These are phyloP conservation scores for Periplaneta americana DNA, from an alignment of 1,140 invertebrate species.

Conservation along the genomic window DNA sequence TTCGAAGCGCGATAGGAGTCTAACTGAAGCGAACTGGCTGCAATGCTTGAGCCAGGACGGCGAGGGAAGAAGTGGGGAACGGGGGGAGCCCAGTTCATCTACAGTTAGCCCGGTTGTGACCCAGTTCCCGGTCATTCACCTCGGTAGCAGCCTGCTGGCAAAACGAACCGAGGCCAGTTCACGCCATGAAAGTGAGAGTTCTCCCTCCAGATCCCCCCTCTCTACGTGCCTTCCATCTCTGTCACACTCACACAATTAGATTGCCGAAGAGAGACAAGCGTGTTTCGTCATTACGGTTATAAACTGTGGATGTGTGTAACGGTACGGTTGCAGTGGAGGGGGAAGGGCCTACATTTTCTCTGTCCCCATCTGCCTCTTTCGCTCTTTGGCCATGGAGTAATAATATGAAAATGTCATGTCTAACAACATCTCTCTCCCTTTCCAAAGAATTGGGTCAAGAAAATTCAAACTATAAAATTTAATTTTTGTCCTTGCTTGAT, in stretches of 20 bases:
- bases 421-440: background rate
- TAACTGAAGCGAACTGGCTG: background rate
- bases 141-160: constrained; percentile 29
- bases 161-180: constrained; percentile 33
- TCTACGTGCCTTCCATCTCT: constrained; percentile 24
- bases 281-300: background rate
- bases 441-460: background rate
- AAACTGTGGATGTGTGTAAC: background rate
- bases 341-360: background rate
- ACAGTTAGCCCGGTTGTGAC: constrained; percentile 51
- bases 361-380: constrained; percentile 38
- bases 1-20: background rate
- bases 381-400: constrained; percentile 39
- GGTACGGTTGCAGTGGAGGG: background rate
- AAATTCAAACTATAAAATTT: background rate
- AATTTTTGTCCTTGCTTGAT: background rate
- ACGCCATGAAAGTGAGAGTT: constrained; percentile 57
- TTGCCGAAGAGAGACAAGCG: constrained; percentile 4
- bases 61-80: constrained; percentile 28
- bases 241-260: background rate
- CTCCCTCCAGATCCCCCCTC: constrained; percentile 27
- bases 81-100: constrained; percentile 40
- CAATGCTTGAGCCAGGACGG: background rate
- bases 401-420: background rate
- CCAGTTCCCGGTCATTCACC: constrained; percentile 58